Percentiles rank a stretch among this genome's conserved stretches.
These are phyloP conservation scores for Sicus ferrugineus DNA, from an alignment of 2,888 invertebrate genomes.

Conservation along the genomic window DNA sequence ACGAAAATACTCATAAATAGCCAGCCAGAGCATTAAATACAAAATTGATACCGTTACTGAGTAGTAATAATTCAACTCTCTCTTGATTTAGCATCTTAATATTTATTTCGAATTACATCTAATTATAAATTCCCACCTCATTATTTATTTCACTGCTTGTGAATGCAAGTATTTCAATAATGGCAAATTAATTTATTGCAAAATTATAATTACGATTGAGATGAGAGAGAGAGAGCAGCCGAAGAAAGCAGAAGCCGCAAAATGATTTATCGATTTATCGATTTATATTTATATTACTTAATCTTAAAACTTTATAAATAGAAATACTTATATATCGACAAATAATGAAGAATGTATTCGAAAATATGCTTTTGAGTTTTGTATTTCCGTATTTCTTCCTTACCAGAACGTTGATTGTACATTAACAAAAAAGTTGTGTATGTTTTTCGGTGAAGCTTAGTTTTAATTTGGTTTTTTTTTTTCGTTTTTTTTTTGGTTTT, in stretches of 20 bases:
- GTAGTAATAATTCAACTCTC: not conserved
- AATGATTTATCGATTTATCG: constrained; percentile 19
- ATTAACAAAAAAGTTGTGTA: constrained; percentile 10
- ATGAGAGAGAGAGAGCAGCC: not conserved
- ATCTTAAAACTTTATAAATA: constrained; percentile 30
- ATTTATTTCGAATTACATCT: constrained; percentile 1
- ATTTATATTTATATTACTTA: constrained; percentile 24
- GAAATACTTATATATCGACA: constrained; percentile 37
- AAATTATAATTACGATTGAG: not conserved
- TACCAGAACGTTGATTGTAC: constrained; percentile 16
- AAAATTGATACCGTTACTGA: no score
- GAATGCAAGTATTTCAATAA: constrained; percentile 13
- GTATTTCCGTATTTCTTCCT: constrained; percentile 36
- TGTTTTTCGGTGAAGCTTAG: not conserved
- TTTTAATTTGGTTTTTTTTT: not conserved
- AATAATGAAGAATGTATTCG: constrained; percentile 61
- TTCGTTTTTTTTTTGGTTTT: not conserved
- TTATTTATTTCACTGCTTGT: not conserved
- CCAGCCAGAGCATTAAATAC: not conserved
- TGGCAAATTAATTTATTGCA: not conserved
- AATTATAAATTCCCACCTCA: not conserved
- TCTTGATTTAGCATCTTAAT: not conserved
- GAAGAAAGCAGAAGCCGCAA: constrained; percentile 30
- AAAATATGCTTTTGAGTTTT: constrained; percentile 61
- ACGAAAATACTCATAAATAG: constrained; percentile 11